Evolutionary conservation across 2,888 invertebrate species (phyloP).

Genomic region (Altica lythri): DNA sequence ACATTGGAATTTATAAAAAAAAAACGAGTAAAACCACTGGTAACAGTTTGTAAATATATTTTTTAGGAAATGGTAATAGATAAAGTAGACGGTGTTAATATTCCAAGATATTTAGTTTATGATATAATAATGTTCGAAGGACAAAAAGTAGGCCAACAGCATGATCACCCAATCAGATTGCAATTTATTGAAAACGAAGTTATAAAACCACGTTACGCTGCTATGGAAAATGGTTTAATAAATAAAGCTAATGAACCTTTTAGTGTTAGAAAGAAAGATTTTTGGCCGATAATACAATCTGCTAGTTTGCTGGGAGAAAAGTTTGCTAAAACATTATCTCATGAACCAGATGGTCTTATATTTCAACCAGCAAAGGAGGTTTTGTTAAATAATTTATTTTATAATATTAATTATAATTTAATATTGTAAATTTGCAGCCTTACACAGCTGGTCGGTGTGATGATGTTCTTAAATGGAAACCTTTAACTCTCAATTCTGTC

Average conservation of each 20-base stretch:
- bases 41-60: too few species aligned
- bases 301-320: constrained; percentile 76
- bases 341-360: constrained; percentile 97
- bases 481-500: constrained; percentile 89
- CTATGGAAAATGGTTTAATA: constrained; percentile 77
- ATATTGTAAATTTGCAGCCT: constrained; percentile 62
- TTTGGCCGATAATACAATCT: constrained; percentile 83
- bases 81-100: constrained; percentile 71
- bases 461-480: constrained; percentile 97
- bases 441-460: constrained; percentile 83
- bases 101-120: constrained; percentile 92
- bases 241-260: constrained; percentile 83
- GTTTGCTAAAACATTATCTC: constrained; percentile 82
- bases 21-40: too few species aligned
- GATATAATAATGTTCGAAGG: constrained; percentile 88
- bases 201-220: constrained; percentile 71
- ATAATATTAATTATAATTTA: constrained; percentile 8
- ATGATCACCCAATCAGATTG: constrained; percentile 78
- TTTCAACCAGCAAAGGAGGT: constrained; percentile 87
- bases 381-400: constrained; percentile 38
- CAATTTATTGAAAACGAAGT: constrained; percentile 76
- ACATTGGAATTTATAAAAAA: too few species aligned
- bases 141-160: constrained; percentile 73
- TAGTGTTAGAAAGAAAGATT: constrained; percentile 86
- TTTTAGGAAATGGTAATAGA: constrained; percentile 95